A percentile compares a stretch with the other conserved stretches of the same genome.
phyloP scores from a whole-genome alignment of 2,113 vertebrate species.

The Anguilla japonica region DNA sequence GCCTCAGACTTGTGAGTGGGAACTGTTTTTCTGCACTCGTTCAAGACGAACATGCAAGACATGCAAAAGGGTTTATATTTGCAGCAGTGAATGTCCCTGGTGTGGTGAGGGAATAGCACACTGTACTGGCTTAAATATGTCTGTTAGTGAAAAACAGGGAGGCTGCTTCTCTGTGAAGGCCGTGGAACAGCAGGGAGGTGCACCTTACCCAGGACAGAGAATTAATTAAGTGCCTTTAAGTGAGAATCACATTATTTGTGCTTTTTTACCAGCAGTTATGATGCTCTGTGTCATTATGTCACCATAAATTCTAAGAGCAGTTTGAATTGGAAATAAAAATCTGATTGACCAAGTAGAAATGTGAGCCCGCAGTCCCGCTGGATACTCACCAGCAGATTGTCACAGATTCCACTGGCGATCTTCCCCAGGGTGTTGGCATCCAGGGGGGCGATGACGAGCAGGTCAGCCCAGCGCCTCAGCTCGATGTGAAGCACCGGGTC shows the following conservation, averaged over 20 bases:
- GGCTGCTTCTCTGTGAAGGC: not conserved
- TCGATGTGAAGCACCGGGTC: conserved; percentile 95
- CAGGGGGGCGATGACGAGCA: conserved; percentile 87
- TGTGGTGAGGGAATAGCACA: not conserved
- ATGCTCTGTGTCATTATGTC: not conserved
- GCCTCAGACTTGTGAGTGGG: no score
- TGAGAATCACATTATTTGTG: not conserved
- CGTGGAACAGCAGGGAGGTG: not conserved
- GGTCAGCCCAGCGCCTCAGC: conserved; percentile 89
- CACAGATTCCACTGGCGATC: conserved; percentile 89
- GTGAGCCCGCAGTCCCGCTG: not conserved
- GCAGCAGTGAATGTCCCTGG: no score
- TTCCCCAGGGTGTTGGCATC: conserved; percentile 97
- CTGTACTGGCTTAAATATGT: not conserved
- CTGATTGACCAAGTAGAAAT: not conserved
- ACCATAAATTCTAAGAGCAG: not conserved
- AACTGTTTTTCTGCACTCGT: no score
- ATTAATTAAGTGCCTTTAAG: no score
- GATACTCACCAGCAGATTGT: conserved; percentile 90
- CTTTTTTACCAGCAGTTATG: not conserved
- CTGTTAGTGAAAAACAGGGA: no score
- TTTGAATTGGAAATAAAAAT: not conserved
- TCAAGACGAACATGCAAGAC: no score
- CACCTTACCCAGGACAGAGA: no score
- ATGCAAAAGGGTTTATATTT: no score